Base-by-base conservation (phyloP, 2,888 invertebrate species). In the Phyllotreta cruciferae region DNA sequence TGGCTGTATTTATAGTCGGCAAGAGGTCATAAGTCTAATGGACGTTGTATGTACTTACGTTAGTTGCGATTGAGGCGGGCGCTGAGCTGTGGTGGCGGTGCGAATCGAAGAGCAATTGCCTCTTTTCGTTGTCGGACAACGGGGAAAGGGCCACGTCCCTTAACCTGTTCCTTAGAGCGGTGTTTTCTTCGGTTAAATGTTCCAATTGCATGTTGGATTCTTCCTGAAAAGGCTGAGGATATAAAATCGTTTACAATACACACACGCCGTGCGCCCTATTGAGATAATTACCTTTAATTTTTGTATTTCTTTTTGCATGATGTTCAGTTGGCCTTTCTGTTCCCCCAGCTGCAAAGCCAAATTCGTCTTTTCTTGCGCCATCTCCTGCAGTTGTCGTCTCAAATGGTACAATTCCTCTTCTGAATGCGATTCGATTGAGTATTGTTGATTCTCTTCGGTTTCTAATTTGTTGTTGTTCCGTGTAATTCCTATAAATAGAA, bases 141-240 rank as follows among this genome's bases (percentile, higher is more conserved):
- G 92, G 91, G 66, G 92, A 92, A 82, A 91, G 91, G 45, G 89
- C 87, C 60, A 92, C 91, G 81, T 92, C 91, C 70, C 90, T 87
- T 73, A 92, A 85, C 71, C 91, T 86, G 79, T 88, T 89, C 69
- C 91, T 86, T 77, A 92, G 80, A 69, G 87, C 85, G 56, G 89
- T 90, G 82, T 92, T 92, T 84, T 92, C 92, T 79, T 91, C 90
- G 64, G 87, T 85, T 62, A 92, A 83, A 73, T 89, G 88, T 74
- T 88, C 88, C 73, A 89, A 76, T 70, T 88, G 86, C 65, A 85
- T 78, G 71, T 83, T 83, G 65, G 87, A 87, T 73, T 88, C 88
- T 66, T 85, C 84, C 80, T 88, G 84, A 66, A 81, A 79, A 68
- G 10, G 24, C 9, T 44, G 44, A 44, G 14, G 9, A 44, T 44